A percentile compares a stretch with the other conserved stretches of the same genome.
These are phyloP conservation scores for Mobula birostris DNA, from an alignment of 2,113 vertebrate species.

Conservation along the genomic window DNA sequence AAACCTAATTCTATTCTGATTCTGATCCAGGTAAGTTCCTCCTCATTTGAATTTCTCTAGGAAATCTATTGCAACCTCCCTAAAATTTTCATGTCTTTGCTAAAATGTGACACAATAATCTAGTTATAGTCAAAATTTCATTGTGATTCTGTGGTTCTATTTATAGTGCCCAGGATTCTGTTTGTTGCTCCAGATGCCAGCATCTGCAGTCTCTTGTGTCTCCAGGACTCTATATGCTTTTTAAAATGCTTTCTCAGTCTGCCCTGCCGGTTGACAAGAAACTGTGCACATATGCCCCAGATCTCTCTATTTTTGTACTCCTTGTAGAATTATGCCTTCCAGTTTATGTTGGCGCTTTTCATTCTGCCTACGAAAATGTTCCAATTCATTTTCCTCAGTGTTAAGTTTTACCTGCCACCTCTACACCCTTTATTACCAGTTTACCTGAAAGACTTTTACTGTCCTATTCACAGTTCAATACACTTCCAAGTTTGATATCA, in stretches of 20 bases:
- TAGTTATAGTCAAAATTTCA: neutral
- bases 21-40: neutral
- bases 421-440: no score
- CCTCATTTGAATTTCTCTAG: neutral
- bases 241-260: no score
- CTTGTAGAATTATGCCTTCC: no score
- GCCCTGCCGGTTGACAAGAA: neutral
- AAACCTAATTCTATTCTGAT: no score
- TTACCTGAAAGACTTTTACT: no score
- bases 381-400: neutral
- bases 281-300: neutral
- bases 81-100: neutral
- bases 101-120: no score
- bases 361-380: neutral
- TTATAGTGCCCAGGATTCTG: neutral
- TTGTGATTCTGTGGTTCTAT: neutral
- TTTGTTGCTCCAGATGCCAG: no score
- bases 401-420: no score
- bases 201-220: no score
- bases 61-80: neutral
- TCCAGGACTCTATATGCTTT: no score
- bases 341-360: neutral
- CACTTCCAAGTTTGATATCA: neutral
- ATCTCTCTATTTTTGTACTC: neutral
- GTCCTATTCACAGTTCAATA: neutral